phyloP scores from a whole-genome alignment of 2,113 vertebrate species.

The Catharus fuscescens region DNA sequence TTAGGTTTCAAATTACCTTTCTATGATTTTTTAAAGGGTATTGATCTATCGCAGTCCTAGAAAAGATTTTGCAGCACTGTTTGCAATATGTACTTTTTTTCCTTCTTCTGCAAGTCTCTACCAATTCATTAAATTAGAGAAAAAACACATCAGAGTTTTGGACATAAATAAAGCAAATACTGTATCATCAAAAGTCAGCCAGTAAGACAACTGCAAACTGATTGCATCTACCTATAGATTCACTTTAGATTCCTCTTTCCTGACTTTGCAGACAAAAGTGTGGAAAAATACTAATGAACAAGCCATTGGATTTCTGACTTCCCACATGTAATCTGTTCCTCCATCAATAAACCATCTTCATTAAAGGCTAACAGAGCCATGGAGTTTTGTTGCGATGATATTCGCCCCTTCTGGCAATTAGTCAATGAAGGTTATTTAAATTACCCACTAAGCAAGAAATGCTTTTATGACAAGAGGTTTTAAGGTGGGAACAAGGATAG shows the following conservation, averaged over 20 bases:
- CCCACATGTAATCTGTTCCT: accelerated
- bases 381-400: not conserved
- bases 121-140: not conserved
- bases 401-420: not conserved
- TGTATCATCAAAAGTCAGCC: not conserved
- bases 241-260: not conserved
- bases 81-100: not conserved
- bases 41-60: not conserved
- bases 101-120: not conserved
- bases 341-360: not conserved
- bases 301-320: not conserved
- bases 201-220: not conserved
- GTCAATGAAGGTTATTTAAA: not conserved
- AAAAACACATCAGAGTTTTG: not conserved
- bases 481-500: not conserved
- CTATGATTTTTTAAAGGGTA: not conserved
- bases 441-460: not conserved
- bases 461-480: not conserved
- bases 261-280: not conserved
- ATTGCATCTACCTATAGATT: not conserved
- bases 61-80: not conserved
- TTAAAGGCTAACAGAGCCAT: not conserved
- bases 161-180: not conserved
- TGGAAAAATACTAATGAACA: not conserved
- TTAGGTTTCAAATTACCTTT: not conserved